These are phyloP conservation scores for Paramormyrops kingsleyae DNA, from an alignment of 2,113 vertebrate genomes.

Conservation along the genomic window DNA sequence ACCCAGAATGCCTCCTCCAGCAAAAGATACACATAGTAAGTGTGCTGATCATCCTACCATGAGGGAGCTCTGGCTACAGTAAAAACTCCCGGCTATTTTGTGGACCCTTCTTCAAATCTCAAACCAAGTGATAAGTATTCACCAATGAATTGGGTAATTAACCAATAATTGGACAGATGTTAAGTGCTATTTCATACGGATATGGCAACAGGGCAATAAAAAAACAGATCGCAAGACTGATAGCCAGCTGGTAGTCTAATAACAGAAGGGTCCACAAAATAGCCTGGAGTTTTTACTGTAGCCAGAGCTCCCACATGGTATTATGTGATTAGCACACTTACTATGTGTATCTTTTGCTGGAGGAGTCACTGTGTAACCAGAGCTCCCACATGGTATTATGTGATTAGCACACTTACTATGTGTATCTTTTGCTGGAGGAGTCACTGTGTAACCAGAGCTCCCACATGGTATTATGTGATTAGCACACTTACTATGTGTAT, in stretches of 20 bases:
- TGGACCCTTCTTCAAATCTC: not conserved
- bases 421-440: not conserved
- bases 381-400: not conserved
- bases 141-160: not conserved
- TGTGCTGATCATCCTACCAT: not conserved
- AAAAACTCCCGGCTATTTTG: not conserved
- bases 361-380: not conserved
- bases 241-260: not conserved
- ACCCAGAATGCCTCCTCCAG: not conserved
- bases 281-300: not conserved
- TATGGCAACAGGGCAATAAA: not conserved
- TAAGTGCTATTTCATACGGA: not conserved
- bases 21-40: not conserved
- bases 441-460: too few species aligned
- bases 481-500: not conserved
- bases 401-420: not conserved
- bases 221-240: not conserved
- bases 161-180: not conserved
- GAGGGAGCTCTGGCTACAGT: not conserved
- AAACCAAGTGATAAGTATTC: not conserved
- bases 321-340: not conserved
- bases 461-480: not conserved
- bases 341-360: not conserved
- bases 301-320: not conserved
- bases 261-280: not conserved